These are phyloP conservation scores for Parnassius smintheus DNA, from an alignment of 2,888 invertebrate species.

Conservation along the genomic window DNA sequence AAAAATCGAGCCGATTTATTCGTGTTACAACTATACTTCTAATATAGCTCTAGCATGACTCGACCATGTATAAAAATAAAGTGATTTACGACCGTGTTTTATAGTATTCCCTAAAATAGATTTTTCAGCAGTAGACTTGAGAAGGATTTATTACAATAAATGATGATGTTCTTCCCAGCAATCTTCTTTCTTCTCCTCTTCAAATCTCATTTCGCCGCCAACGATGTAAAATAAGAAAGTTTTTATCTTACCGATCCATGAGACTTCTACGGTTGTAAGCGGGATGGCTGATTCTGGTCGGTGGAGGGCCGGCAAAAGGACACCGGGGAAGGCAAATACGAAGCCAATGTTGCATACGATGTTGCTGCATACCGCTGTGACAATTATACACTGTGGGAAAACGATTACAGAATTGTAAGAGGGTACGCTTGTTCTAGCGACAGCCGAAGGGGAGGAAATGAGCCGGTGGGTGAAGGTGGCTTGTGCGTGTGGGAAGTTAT, in stretches of 20 bases:
- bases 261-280: conserved; percentile 57
- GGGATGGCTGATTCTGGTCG: conserved; percentile 43
- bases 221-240: not conserved
- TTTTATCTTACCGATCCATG: conserved; percentile 74
- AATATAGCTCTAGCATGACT: no score
- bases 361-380: conserved; percentile 50
- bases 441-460: no score
- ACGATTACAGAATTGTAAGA: not conserved
- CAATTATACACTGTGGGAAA: conserved; percentile 54
- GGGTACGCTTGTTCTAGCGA: no score
- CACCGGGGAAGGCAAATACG: conserved; percentile 75
- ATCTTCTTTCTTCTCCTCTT: not conserved
- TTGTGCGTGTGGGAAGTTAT: no score
- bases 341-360: conserved; percentile 48
- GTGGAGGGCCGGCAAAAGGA: conserved; percentile 79
- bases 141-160: not conserved
- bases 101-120: no score
- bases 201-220: not conserved
- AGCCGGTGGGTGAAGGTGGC: no score
- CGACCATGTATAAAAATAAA: no score
- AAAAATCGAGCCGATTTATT: no score
- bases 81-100: no score
- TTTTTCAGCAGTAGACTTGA: not conserved
- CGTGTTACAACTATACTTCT: no score
- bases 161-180: not conserved